phyloP scores from a whole-genome alignment of 2,888 invertebrate species.

The Dolomedes plantarius region DNA sequence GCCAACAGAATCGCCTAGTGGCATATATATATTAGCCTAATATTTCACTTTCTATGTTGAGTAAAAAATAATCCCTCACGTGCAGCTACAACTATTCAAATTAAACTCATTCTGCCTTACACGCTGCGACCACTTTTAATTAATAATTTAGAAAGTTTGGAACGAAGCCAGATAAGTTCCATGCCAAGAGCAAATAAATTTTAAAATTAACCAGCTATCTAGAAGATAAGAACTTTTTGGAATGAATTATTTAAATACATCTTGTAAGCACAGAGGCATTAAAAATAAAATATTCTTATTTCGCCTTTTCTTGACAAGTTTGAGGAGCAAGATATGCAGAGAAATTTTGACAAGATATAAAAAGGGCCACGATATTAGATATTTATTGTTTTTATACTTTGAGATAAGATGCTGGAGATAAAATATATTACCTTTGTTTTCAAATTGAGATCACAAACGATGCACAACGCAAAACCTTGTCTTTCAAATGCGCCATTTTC shows the following conservation, averaged over 20 bases:
- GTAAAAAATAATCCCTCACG: not conserved
- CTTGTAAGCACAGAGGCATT: not conserved
- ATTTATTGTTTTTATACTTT: no score
- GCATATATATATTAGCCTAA: no score
- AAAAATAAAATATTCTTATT: not conserved
- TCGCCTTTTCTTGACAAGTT: not conserved
- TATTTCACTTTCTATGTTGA: not conserved
- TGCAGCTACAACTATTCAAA: not conserved
- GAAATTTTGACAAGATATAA: constrained; percentile 3
- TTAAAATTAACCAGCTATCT: constrained; percentile 4
- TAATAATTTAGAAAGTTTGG: constrained; percentile 5
- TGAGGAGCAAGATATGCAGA: not conserved
- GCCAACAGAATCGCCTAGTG: no score
- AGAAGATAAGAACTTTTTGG: not conserved
- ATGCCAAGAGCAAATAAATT: constrained; percentile 7
- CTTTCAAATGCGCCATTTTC: no score
- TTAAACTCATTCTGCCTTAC: not conserved
- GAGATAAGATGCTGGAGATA: no score
- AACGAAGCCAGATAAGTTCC: not conserved
- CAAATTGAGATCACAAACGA: no score
- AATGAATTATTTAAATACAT: constrained; percentile 6
- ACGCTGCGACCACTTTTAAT: not conserved
- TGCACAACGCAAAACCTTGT: no score
- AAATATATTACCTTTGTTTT: no score
- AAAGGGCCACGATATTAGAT: not conserved